phyloP scores from a whole-genome alignment of 2,113 vertebrate genomes.

The Platysternon megacephalum region DNA sequence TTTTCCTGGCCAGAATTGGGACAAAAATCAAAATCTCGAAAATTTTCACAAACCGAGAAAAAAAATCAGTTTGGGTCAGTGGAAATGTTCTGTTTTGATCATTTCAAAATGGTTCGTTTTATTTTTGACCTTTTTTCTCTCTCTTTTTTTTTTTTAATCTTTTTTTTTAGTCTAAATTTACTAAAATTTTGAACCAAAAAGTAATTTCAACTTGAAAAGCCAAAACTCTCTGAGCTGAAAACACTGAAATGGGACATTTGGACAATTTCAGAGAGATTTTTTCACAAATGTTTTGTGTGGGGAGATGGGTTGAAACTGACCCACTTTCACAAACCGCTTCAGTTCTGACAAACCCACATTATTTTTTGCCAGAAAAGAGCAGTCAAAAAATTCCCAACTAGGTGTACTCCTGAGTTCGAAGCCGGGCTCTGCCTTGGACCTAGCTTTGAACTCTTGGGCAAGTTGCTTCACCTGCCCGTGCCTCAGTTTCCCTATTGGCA shows the following conservation, averaged over 20 bases:
- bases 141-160: not conserved
- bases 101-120: no score
- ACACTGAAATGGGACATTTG: not conserved
- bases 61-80: not conserved
- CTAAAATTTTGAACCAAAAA: not conserved
- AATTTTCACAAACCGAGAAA: not conserved
- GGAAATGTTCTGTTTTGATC: not conserved
- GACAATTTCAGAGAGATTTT: no score
- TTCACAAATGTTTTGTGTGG: not conserved
- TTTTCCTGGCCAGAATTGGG: not conserved
- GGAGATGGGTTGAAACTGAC: not conserved
- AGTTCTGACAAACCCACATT: not conserved
- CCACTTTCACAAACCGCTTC: not conserved
- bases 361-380: not conserved
- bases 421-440: not conserved
- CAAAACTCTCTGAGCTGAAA: no score
- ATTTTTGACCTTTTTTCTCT: no score
- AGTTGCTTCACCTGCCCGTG: not conserved
- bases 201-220: not conserved
- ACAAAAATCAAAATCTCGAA: not conserved
- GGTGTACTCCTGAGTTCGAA: not conserved
- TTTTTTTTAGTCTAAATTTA: not conserved
- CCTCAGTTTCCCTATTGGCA: not conserved
- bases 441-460: not conserved
- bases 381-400: no score